Evolutionary conservation across 2,888 invertebrate genomes (phyloP).

Genomic region (Coelinius sp.): DNA sequence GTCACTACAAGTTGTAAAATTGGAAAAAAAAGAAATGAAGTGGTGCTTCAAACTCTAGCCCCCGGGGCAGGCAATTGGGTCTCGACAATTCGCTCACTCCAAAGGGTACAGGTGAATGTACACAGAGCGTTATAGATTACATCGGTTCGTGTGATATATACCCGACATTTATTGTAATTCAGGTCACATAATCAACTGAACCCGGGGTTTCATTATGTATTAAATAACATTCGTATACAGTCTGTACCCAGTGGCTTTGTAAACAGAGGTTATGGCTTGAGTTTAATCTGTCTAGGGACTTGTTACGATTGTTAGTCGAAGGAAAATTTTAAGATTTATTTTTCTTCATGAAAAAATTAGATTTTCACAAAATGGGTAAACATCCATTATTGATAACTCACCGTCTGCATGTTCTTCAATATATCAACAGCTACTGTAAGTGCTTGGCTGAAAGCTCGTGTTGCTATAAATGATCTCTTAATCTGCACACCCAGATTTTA

Average conservation of each 20-base stretch:
- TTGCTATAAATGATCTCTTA: slow-evolving; percentile 94
- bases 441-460: slow-evolving; percentile 93
- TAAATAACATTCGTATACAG: not conserved
- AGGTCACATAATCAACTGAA: not conserved
- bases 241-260: not conserved
- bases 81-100: not conserved
- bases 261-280: not conserved
- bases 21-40: not conserved
- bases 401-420: slow-evolving; percentile 83
- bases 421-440: slow-evolving; percentile 87
- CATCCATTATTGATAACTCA: slow-evolving; percentile 69
- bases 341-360: too few relatives aligned
- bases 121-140: not conserved
- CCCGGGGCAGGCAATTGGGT: not conserved
- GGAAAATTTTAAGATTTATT: too few relatives aligned
- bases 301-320: not conserved
- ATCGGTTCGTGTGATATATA: not conserved
- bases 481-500: slow-evolving; percentile 91
- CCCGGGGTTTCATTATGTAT: not conserved
- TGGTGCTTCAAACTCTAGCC: not conserved
- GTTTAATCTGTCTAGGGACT: not conserved
- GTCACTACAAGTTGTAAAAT: not conserved
- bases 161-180: not conserved
- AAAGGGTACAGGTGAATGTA: not conserved
- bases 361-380: too few relatives aligned